Evolutionary conservation across 1,140 invertebrate species (phyloP), one percentile per base, ranked within the genome.

Genomic region (Lasioglossum albipes): DNA sequence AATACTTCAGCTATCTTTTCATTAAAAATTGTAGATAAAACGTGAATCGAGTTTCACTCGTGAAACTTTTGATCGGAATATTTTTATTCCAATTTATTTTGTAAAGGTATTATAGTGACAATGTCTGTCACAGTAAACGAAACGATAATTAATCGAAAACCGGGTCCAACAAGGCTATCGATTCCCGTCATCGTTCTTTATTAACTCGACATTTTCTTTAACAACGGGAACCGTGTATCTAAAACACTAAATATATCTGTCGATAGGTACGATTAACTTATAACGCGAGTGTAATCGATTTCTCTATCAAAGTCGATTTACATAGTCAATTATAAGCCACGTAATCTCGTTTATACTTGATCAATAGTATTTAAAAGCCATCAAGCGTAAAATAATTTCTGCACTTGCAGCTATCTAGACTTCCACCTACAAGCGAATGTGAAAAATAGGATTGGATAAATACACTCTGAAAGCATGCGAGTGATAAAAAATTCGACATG

Each of bases 241-340:
- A 75, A 22, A 65, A 45, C 7, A 22, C 45, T 45, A 66, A 45
- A 66, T 67, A 66, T 42, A 66, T 41, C 49, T 20, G 49, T 67
- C 73, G 62, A 75, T 67, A 57, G 20, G 2, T 4, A 18, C 36
- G 73, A 75, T 66, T 75, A 52, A 75, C 22, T 36, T 9, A 62
- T 62, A 66, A 27, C 62, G 7, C 18, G 73, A 42, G 31, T 75
- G 65, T 20, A 75, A 75, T 75, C 73, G 49, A 67, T 66, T 75
- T 41, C 62, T 54, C 73, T 10, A 12, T 27, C 45, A 18, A 54
- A 65, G 54, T 42, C 45, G 62, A 18, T 41, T 70, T 41, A 31
- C 52, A 66, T 42, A 54, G 54, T 75, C 65, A 75, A 18, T 66
- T 75, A 66, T 41, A 41, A 54, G 13, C 49, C 13, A 54, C 10